Conservation (phyloP, 2,888 invertebrate species). For the Opisthograptis luteolata region DNA sequence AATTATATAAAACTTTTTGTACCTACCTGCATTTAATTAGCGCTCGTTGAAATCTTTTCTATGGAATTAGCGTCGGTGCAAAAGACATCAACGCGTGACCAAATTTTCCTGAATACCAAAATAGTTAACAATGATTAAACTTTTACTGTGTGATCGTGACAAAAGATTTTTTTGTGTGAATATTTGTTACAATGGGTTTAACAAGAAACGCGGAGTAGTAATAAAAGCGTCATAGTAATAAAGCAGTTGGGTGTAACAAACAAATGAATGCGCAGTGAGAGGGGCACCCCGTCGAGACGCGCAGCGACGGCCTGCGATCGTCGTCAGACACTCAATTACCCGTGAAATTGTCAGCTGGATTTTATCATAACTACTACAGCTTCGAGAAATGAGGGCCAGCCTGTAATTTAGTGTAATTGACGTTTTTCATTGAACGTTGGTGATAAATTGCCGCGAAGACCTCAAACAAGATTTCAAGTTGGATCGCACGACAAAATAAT, state of each 20-base stretch:
- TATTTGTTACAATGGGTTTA: conserved; percentile 39
- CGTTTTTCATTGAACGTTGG: conserved; percentile 7
- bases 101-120: conserved; percentile 21
- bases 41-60: conserved; percentile 40
- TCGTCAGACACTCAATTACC: conserved; percentile 72
- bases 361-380: conserved; percentile 32
- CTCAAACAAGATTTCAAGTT: conserved; percentile 2
- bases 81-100: conserved; percentile 34
- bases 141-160: conserved; percentile 25
- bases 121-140: conserved; percentile 17
- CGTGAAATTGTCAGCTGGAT: conserved; percentile 65
- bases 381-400: conserved; percentile 20
- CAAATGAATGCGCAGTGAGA: conserved; percentile 48
- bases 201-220: conserved; percentile 43
- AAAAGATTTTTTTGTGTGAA: conserved; percentile 31
- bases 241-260: conserved; percentile 53
- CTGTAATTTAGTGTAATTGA: conserved; percentile 8
- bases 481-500: background rate
- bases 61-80: conserved; percentile 12
- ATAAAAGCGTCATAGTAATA: conserved; percentile 54
- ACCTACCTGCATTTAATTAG: conserved; percentile 24
- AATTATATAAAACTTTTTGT: background rate
- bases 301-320: conserved; percentile 49
- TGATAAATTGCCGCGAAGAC: background rate
- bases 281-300: conserved; percentile 43